Conservation (phyloP, 2,113 vertebrate species). For the Muntiacus reevesi region DNA sequence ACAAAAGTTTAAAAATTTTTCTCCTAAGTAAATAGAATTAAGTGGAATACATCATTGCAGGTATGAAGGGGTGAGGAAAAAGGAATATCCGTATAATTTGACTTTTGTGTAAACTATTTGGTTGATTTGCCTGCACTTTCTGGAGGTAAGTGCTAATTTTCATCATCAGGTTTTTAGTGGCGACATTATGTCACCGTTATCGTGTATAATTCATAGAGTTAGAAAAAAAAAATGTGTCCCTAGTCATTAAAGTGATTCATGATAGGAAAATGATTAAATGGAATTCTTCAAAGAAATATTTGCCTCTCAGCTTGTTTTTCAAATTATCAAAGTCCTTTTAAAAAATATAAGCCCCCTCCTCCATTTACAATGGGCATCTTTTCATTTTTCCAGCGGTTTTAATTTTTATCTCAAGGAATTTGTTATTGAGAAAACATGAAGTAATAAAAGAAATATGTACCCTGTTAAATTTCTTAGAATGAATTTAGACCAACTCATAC, state of each 20-base stretch:
- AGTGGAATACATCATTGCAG: background rate
- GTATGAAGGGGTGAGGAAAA: background rate
- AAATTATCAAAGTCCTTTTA: background rate
- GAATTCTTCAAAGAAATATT: background rate
- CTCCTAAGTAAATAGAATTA: background rate
- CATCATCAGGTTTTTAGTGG: background rate
- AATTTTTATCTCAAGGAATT: background rate
- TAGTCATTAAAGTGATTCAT: constrained; percentile 23
- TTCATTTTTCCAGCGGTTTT: background rate
- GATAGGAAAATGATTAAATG: constrained; percentile 33
- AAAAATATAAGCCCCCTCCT: background rate
- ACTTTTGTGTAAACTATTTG: background rate
- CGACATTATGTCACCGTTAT: background rate
- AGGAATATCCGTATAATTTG: background rate
- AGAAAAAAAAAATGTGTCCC: background rate
- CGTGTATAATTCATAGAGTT: background rate
- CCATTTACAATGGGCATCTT: background rate
- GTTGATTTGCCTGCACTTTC: background rate
- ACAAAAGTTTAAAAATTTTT: background rate
- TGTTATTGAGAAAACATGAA: background rate
- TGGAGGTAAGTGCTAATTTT: background rate
- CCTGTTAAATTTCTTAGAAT: background rate
- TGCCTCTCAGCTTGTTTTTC: background rate
- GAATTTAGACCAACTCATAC: background rate
- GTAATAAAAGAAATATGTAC: background rate